Conservation (phyloP, 1,140 invertebrate species). For the Mycetomoellerius zeteki region DNA sequence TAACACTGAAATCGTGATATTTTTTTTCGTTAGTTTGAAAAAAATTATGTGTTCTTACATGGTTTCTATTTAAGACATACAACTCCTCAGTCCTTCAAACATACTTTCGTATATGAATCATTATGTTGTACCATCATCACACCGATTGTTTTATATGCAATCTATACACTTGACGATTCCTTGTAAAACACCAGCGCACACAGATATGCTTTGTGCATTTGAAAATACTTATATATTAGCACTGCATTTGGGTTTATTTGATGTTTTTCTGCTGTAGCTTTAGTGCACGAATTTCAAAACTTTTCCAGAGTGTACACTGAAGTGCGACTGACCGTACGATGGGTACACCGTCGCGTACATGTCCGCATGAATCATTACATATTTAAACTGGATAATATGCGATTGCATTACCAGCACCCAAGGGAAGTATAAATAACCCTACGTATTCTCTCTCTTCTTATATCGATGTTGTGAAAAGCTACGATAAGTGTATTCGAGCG, state of each 20-base stretch:
- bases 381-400: constrained; percentile 10
- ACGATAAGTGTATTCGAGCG: not conserved
- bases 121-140: not conserved
- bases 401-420: not conserved
- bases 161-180: not conserved
- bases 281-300: not conserved
- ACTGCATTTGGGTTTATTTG: not conserved
- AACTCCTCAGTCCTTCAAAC: not conserved
- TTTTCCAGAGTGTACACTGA: not conserved
- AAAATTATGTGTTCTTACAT: not conserved
- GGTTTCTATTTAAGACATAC: not conserved
- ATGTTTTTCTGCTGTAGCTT: not conserved
- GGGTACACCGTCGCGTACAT: not conserved
- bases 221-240: not conserved
- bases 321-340: not conserved
- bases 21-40: not conserved
- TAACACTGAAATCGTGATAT: not conserved
- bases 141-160: not conserved
- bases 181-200: not conserved
- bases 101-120: not conserved
- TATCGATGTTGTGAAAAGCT: not conserved
- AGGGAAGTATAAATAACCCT: not conserved
- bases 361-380: not conserved
- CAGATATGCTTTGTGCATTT: not conserved
- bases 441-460: not conserved